Base-by-base conservation (phyloP, 2,797 vertebrate genomes). In the Xenentodon cancila region DNA sequence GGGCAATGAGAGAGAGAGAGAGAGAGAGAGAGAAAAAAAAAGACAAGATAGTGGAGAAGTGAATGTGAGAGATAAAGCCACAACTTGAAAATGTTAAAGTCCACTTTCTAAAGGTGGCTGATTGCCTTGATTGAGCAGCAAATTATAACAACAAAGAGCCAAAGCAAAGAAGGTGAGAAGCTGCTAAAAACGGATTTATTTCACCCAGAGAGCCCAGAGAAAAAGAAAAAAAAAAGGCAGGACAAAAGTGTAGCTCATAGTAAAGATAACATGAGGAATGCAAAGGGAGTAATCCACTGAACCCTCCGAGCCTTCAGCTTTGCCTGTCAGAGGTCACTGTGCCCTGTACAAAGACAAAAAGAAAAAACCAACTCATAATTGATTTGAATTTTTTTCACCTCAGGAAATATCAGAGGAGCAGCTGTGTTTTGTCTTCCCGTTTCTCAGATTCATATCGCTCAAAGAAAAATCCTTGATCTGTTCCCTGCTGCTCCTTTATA, bases 261-360 rank as follows among this genome's bases (percentile, higher is more conserved):
- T 45, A 18, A 20, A 78, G 78, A 89, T 82, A 81, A 67, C 51
- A 53, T 5, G 32, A 21, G 75, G 81, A 82, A 87, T 80, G 75
- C 51, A 71, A 58, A 71, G 68, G 78, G 74, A 82, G 79, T 68
- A 54, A 71, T 71, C 51, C 44, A 58, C 40, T 53, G 32, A 47
- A 11, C 9, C 25, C 25, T 25, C 43, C 3, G 43, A 57, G 48
- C 18, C 9, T 58, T 47, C 9, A 25, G 45, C 46, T 40, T 53
- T 61, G 37, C 19, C 19, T 60, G 45, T 9, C 22, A 43, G 45
- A 78, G 81, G 71, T 82, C 81, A 75, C 15, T 0, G 9, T 57
- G 65, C 7, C 59, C 74, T 48, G 46, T 3, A 11, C 19, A 34
- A 56, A 5, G 19, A 43, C n/a, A n/a, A 25, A 25, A 25, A 25